Base-by-base conservation (phyloP, 2,888 invertebrate species). In the Heliconius aoede region DNA sequence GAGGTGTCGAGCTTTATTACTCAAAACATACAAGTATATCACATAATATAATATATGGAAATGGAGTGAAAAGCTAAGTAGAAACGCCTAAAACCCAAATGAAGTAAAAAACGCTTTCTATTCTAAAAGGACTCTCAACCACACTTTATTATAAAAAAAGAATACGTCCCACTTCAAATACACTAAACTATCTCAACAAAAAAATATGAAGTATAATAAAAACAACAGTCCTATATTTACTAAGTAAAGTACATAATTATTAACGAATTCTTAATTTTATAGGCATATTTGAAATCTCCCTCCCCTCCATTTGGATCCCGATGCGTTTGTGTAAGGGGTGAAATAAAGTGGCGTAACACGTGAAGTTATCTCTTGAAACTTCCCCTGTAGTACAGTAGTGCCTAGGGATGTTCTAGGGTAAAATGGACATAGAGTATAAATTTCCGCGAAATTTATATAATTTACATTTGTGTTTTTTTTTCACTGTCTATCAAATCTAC, bases 321-420 rank as follows among this genome's bases (percentile, higher is more conserved):
- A 88, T 90, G 84, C 86, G 87, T 87, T 86, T 86, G 85, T 89
- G 88, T 88, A 87, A 90, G 86, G 91, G 91, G 89, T 89, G 86
- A 86, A 82, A 86, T 69, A 69, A 86, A 86, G 82, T 85, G 85
- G 82, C 72, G 86, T 85, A 84, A 88, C 89, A 89, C 88, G 90
- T 89, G 89, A 91, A 92, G 89, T 92, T 93, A 90, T 93, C 93
- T 93, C 93, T 86, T 76, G 92, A 92, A 93, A 92, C 92, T 93
- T 92, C 93, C 92, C 92, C 89, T 65, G 24, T 65, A 65, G 64
- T 65, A 24, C 85, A 88, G 86, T 84, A 85, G 86, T 86, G 87
- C 86, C 86, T 85, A 86, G 88, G 89, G 90, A 88, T 82, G 84
- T 84, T 86, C 90, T 85, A 86, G 89, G 90, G 87, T 84, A 85